Evolutionary conservation across 2,888 invertebrate genomes (phyloP).

Genomic region (Perizoma affinitatum): DNA sequence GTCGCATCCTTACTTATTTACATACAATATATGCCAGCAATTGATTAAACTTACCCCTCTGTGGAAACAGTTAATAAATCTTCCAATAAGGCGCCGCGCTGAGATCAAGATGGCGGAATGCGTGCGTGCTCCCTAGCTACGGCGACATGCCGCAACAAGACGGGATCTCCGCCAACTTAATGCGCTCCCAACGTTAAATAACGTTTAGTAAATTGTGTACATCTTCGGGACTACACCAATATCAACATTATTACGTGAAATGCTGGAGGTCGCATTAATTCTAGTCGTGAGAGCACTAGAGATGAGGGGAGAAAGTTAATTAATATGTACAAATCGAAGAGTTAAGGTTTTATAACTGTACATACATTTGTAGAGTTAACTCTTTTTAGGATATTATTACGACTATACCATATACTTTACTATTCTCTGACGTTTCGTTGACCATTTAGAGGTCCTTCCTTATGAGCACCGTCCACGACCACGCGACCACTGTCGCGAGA

Average conservation of each 20-base stretch:
- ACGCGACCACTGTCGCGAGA: too few relatives aligned
- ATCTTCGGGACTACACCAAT: constrained; percentile 33
- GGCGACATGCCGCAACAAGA: constrained; percentile 2
- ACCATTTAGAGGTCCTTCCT: too few relatives aligned
- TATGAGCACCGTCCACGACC: too few relatives aligned
- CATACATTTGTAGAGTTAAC: too few relatives aligned
- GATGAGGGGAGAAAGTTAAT: neutral
- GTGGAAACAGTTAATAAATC: constrained; percentile 35
- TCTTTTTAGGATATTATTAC: too few relatives aligned
- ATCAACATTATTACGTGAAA: constrained; percentile 39
- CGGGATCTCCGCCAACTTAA: constrained; percentile 41
- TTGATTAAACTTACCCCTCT: constrained; percentile 16
- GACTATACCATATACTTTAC: too few relatives aligned
- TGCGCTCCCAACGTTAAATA: constrained; percentile 49
- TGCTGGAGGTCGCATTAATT: constrained; percentile 18
- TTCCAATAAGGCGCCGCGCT: constrained; percentile 32
- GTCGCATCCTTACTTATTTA: constrained; percentile 12
- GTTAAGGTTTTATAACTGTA: too few relatives aligned
- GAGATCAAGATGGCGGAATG: constrained; percentile 18
- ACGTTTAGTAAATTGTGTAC: constrained; percentile 52
- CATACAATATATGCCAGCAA: constrained; percentile 18
- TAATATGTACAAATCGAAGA: neutral
- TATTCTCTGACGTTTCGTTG: too few relatives aligned
- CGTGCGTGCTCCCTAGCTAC: neutral
- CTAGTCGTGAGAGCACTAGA: constrained; percentile 1